Evolutionary conservation across 2,888 invertebrate genomes (phyloP), one percentile per base, ranked within the genome.

Genomic region (Tachina lurida): DNA sequence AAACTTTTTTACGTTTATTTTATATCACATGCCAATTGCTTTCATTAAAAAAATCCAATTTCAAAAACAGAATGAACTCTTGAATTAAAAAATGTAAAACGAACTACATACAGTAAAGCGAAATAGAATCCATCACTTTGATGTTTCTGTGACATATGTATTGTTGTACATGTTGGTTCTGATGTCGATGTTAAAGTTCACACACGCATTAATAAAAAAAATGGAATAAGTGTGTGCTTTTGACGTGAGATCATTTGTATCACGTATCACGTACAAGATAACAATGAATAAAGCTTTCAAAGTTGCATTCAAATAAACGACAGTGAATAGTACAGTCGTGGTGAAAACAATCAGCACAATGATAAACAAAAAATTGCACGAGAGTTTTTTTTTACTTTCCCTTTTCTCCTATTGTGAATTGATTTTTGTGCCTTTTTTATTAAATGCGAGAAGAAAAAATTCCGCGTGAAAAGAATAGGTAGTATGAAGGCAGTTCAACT

Each of bases 191-290:
- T 52, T 63, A 71, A 71, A 19, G 22, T 15, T 43, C 71, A 15
- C n/a, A 71, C 39, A 71, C 10, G 43, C 63, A 75, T 63, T 63
- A 67, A 47, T 41, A 63, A 10, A 22, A 68, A n/a, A 13, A 68
- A 45, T 41, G 4, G 10, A 39, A 49, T 63, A 45, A 13, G 17
- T 45, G 17, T n/a, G 4, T 49, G 12, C 10, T 52, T 62, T 83
- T 73, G 49, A 49, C 31, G 43, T 60, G n/a, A 73, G 73, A 73
- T 83, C 73, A 83, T 83, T 83, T 73, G 43, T 60, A 73, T 60
- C 65, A 73, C 31, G 22, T 22, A 83, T 60, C 60, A 83, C 71
- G 63, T 41, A 41, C 41, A 45, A 19, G 15, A 47, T 12, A 31
- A 62, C 54, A 39, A 56, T 5, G 19, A 7, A 43, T 31, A 67